These are phyloP conservation scores for Rotaria socialis DNA, from an alignment of 2,888 invertebrate genomes.

Conservation along the genomic window DNA sequence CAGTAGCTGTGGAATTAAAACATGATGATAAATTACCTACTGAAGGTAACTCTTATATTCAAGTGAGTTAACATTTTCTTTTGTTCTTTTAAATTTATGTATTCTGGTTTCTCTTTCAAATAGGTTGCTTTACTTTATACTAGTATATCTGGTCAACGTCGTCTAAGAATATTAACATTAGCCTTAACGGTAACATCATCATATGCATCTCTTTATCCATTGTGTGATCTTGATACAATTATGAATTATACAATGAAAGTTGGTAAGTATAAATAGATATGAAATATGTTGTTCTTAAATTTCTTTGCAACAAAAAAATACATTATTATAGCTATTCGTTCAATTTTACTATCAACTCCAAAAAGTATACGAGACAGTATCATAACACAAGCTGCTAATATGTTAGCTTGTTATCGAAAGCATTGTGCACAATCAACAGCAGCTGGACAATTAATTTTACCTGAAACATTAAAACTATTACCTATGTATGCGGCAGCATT, in stretches of 20 bases:
- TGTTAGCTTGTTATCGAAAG: constrained; percentile 84
- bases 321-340: constrained; percentile 35
- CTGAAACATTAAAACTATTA: constrained; percentile 92
- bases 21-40: constrained; percentile 95
- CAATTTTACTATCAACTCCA: constrained; percentile 63
- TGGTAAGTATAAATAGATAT: background rate
- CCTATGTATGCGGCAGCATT: constrained; percentile 92
- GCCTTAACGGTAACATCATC: constrained; percentile 80
- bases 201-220: constrained; percentile 85
- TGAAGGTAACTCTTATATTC: constrained; percentile 86
- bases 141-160: constrained; percentile 71
- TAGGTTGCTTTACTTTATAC: constrained; percentile 78
- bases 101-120: background rate
- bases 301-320: background rate
- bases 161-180: constrained; percentile 83
- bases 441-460: constrained; percentile 92
- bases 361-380: constrained; percentile 81
- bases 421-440: constrained; percentile 88
- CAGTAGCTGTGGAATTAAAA: constrained; percentile 87
- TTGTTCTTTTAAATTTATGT: background rate
- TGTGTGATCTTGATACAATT: constrained; percentile 85
- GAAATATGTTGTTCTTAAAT: too few species aligned
- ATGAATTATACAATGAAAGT: constrained; percentile 83
- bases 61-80: constrained; percentile 61
- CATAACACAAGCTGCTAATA: constrained; percentile 75